Conservation (phyloP, 2,888 invertebrate genomes). For the Drosophila nr. perissopoda region DNA sequence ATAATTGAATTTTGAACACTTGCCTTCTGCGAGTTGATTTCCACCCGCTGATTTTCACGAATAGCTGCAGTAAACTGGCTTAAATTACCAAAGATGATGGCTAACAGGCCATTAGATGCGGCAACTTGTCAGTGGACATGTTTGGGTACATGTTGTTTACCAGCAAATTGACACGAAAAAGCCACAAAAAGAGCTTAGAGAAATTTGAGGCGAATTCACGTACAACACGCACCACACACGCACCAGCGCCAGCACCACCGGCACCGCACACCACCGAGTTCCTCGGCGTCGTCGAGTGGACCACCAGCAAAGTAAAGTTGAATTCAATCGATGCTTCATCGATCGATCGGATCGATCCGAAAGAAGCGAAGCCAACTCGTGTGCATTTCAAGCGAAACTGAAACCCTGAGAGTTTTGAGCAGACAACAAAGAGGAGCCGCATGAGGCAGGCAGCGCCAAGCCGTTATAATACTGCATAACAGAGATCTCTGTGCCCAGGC, state of each 20-base stretch:
- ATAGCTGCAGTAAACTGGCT: slow-evolving; percentile 35
- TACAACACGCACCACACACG: slow-evolving; percentile 27
- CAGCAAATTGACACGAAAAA: slow-evolving; percentile 70
- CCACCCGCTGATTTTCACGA: slow-evolving; percentile 53
- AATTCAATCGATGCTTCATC: slow-evolving; percentile 10
- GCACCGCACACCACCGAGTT: background rate
- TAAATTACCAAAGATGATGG: slow-evolving; percentile 47
- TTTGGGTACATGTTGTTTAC: slow-evolving; percentile 63
- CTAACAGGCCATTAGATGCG: slow-evolving; percentile 60
- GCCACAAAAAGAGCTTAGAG: slow-evolving; percentile 59
- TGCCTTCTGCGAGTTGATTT: slow-evolving; percentile 7
- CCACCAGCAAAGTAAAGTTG: slow-evolving; percentile 48
- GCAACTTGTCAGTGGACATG: slow-evolving; percentile 65
- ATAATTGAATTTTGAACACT: slow-evolving; percentile 27
- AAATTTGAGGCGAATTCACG: slow-evolving; percentile 62
- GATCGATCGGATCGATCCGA: slow-evolving; percentile 8
- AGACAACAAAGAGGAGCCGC: slow-evolving; percentile 50
- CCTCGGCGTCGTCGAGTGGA: slow-evolving; percentile 19
- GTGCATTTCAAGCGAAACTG: slow-evolving; percentile 66
- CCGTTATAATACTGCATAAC: slow-evolving; percentile 23
- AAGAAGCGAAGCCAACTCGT: slow-evolving; percentile 28
- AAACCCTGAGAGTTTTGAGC: slow-evolving; percentile 53
- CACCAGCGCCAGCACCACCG: background rate
- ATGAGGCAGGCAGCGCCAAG: slow-evolving; percentile 4
- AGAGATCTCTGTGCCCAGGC: slow-evolving; percentile 7